Base-by-base conservation (phyloP, 2,888 invertebrate genomes). In the Trypoxylon attenuatum region DNA sequence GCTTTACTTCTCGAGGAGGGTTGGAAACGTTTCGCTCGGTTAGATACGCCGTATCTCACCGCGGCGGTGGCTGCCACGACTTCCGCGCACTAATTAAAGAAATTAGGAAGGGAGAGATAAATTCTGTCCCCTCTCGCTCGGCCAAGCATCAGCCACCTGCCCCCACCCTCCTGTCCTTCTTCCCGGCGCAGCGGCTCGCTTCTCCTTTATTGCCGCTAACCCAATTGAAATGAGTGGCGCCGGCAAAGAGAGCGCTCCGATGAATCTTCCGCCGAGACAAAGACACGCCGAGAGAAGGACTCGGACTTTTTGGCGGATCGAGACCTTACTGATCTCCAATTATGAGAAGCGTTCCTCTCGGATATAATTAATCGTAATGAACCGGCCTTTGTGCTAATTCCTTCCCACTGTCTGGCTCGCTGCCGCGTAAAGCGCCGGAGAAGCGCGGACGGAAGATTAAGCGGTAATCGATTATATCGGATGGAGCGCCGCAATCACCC, bases 41-140 rank as follows among this genome's bases (percentile, higher is more conserved):
- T 79, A 78, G 76, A 73, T 77, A 68, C 65, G 73, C 71, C 71
- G 75, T 75, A 72, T 78, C 77, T 78, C 76, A 73, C 61, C 67
- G 63, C 62, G 65, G 63, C 55, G 55, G 55, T 56, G 67, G 66
- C 69, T 51, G 62, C 72, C 70, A 55, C 63, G 74, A 70, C 68
- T 77, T 73, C 70, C 72, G 60, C 53, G 69, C 72, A 66, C 77
- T 77, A 76, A 76, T 76, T 76, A 68, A 77, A 75, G 72, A 76
- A 76, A 76, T 73, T 77, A 76, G 61, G 66, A 55, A 56, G 53
- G 60, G 71, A 61, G 66, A 53, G 66, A 76, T 72, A 73, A 71
- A 72, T 71, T 65, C 65, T 64, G 47, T 51, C 42, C 25, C 3
- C 33, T 10, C 53, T 19, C 23, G 10, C 8, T 27, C 16, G 3